Base-by-base conservation (phyloP, 53 echinoderm and acorn worm species). In the Paracentrotus lividus region DNA sequence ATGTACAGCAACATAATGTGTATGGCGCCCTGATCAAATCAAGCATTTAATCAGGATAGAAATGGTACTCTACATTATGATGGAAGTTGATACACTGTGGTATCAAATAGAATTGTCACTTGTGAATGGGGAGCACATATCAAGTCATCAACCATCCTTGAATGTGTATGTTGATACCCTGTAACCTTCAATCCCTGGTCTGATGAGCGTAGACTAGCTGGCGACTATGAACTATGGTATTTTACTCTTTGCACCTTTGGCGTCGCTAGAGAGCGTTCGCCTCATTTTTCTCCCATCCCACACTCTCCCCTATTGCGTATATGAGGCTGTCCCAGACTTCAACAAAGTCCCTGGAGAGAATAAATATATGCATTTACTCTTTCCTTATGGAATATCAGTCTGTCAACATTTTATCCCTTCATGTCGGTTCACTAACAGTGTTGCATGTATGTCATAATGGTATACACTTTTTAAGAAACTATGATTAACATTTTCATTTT, bases 261-360 rank as follows among this genome's bases (percentile, higher is more conserved):
- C 23, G 89, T 64, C 89, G 64, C 89, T 26, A 65, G 89, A 89
- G 89, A 89, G 89, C 89, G 65, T 42, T 59, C 65, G 89, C 56
- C 64, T 89, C 64, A 64, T 89, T 89, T 89, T 64, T 61, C 88
- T 60, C 64, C n/a, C n/a, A 13, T 76, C 55, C 40, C 77, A 12
- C 77, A 12, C 54, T 47, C 93, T 92, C 53, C 16, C 29, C 53
- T 51, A 10, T 33, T 51, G 34, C 16, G 18, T 87, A 24, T 40
- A 42, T 61, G 5, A 4, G 23, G 23, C 89, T 42, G 38, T 40
- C 86, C 86, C 86, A 86, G 86, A 86, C 86, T 34, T 18, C 3
- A 31, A n/a, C 36, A 20, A n/a, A 10, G 33, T 86, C 86, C 55
- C 86, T 10, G 12, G 86, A 86, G 56, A 56, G 44, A 34, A 56